A percentile compares a stretch with the other conserved stretches of the same genome.
Evolutionary conservation across 2,888 invertebrate species (phyloP).

Genomic region (Idaea straminata): DNA sequence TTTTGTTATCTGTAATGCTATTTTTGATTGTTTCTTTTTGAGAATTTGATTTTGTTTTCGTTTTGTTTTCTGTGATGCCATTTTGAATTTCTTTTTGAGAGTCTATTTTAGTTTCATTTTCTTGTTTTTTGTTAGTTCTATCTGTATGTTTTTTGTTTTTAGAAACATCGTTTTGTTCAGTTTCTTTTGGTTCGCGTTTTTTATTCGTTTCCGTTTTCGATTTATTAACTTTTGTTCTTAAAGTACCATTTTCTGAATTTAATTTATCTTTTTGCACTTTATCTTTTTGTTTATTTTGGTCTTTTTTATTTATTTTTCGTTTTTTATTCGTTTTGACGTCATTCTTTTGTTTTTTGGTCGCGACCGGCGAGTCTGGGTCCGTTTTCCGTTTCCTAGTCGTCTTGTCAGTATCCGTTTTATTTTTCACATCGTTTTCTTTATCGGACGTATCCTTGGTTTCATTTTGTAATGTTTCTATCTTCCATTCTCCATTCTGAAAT

Average conservation of each 20-base stretch:
- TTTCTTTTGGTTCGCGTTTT: conserved; percentile 9
- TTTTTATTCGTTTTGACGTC: conserved; percentile 23
- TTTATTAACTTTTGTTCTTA: background rate
- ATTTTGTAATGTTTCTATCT: conserved; percentile 45
- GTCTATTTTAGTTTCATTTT: conserved; percentile 1
- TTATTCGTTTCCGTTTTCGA: conserved; percentile 8
- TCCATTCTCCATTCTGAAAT: conserved; percentile 56
- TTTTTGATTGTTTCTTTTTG: background rate
- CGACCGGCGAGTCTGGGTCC: conserved; percentile 3
- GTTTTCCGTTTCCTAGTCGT: conserved; percentile 32
- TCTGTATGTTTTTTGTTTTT: conserved; percentile 6
- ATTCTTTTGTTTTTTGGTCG: conserved; percentile 19
- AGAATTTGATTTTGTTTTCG: background rate
- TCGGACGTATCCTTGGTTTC: conserved; percentile 34
- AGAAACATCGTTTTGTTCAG: conserved; percentile 5
- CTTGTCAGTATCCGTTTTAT: conserved; percentile 24
- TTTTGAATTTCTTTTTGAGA: background rate
- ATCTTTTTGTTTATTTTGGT: conserved; percentile 24
- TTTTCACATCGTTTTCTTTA: conserved; percentile 50
- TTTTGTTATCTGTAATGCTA: background rate
- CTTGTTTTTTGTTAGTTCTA: conserved; percentile 12
- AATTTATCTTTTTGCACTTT: conserved; percentile 11
- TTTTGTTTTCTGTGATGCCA: background rate
- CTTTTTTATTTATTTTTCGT: conserved; percentile 19
- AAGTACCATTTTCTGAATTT: conserved; percentile 5